Conservation (phyloP, 2,888 invertebrate genomes). For the Ceramica pisi region DNA sequence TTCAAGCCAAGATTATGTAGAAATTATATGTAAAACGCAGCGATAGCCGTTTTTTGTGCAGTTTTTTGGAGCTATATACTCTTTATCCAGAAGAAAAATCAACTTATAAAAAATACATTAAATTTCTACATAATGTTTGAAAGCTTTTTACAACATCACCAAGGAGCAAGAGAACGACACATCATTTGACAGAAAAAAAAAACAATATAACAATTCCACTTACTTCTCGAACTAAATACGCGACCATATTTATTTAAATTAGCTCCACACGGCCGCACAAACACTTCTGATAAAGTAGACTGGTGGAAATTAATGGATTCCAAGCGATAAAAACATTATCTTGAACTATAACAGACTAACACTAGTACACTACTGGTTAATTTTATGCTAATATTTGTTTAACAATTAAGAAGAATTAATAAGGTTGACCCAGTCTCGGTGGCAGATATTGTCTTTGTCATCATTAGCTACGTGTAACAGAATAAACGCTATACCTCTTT, state of each 20-base stretch:
- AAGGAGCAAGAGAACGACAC: too few relatives aligned
- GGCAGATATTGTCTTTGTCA: neutral
- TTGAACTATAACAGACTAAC: neutral
- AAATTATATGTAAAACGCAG: too few relatives aligned
- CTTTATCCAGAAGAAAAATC: too few relatives aligned
- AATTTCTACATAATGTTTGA: too few relatives aligned
- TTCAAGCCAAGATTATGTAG: too few relatives aligned
- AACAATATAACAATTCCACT: slow-evolving; percentile 9
- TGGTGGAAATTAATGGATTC: neutral
- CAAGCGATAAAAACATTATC: slow-evolving; percentile 32
- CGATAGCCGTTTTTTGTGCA: too few relatives aligned
- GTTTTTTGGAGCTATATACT: too few relatives aligned
- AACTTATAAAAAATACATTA: too few relatives aligned
- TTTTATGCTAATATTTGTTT: slow-evolving; percentile 23
- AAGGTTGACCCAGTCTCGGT: slow-evolving; percentile 2
- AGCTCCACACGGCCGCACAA: slow-evolving; percentile 26
- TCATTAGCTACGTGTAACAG: too few relatives aligned
- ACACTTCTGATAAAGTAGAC: slow-evolving; percentile 21
- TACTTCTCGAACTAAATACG: slow-evolving; percentile 38
- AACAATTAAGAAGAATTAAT: slow-evolving; percentile 1
- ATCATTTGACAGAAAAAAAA: too few relatives aligned
- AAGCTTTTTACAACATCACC: too few relatives aligned
- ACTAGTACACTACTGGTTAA: neutral
- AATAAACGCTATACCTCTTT: too few relatives aligned
- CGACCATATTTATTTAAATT: slow-evolving; percentile 28